Conservation (phyloP, 2,888 invertebrate genomes). For the Drosophila basisetae region DNA sequence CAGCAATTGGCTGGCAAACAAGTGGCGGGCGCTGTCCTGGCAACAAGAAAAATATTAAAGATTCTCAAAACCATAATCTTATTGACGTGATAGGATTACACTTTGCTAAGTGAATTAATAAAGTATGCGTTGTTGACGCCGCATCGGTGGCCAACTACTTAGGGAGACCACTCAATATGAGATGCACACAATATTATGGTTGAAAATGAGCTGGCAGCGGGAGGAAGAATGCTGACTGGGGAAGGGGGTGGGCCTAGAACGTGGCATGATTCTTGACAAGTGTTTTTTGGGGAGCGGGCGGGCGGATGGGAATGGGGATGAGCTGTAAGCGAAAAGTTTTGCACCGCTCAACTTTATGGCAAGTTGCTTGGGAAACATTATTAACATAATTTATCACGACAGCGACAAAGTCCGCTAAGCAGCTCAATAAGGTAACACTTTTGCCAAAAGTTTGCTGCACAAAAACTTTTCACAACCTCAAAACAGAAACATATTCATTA, state of each 20-base stretch:
- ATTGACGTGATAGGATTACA: conserved; percentile 82
- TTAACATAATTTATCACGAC: conserved; percentile 82
- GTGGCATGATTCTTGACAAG: conserved; percentile 75
- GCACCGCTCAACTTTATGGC: conserved; percentile 60
- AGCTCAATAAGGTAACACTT: conserved; percentile 80
- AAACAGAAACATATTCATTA: conserved; percentile 71
- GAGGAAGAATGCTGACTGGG: background rate
- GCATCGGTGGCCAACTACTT: conserved; percentile 73
- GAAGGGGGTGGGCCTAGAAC: conserved; percentile 27
- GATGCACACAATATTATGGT: conserved; percentile 75
- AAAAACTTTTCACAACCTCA: conserved; percentile 22
- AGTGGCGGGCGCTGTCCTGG: conserved; percentile 10
- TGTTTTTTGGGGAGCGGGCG: background rate
- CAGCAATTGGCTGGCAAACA: conserved; percentile 16
- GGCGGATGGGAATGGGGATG: conserved; percentile 52
- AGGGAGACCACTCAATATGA: conserved; percentile 76
- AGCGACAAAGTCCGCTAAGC: conserved; percentile 61
- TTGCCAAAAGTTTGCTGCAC: conserved; percentile 45
- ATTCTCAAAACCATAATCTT: conserved; percentile 82
- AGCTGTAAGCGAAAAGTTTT: conserved; percentile 57
- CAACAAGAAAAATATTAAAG: conserved; percentile 76
- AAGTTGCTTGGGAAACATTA: conserved; percentile 68
- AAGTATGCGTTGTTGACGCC: conserved; percentile 63
- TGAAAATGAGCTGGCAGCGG: conserved; percentile 54
- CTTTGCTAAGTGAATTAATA: conserved; percentile 82